Conservation (phyloP, 2,113 vertebrate genomes). For the Okapia johnstoni region DNA sequence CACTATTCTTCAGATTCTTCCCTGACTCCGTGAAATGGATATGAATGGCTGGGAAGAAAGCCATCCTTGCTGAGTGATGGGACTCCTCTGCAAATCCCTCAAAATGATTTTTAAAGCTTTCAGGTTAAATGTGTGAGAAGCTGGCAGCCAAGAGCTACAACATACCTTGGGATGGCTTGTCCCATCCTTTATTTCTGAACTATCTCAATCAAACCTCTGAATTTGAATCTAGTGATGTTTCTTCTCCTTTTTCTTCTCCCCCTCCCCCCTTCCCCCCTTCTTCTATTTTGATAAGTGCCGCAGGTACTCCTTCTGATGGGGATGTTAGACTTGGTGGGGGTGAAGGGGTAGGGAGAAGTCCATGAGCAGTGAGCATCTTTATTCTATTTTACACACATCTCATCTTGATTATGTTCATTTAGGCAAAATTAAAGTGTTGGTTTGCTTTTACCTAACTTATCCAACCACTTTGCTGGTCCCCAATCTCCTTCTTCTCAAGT, state of each 20-base stretch:
- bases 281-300: not conserved
- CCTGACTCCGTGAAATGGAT: not conserved
- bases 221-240: not conserved
- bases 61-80: not conserved
- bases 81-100: not conserved
- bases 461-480: not conserved
- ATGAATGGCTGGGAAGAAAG: not conserved
- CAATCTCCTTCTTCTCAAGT: not conserved
- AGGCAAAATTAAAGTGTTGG: not conserved
- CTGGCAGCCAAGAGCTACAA: not conserved
- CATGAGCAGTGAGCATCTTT: not conserved
- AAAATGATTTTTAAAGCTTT: not conserved
- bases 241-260: not conserved
- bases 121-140: not conserved
- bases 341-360: not conserved
- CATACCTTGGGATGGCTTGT: not conserved
- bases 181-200: not conserved
- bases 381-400: not conserved
- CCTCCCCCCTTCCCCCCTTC: too few species aligned
- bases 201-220: not conserved
- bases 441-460: not conserved
- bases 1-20: not conserved
- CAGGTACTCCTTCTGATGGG: not conserved
- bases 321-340: not conserved
- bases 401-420: not conserved